Base-by-base conservation (phyloP, 2,113 vertebrate species). In the Peromyscus leucopus region DNA sequence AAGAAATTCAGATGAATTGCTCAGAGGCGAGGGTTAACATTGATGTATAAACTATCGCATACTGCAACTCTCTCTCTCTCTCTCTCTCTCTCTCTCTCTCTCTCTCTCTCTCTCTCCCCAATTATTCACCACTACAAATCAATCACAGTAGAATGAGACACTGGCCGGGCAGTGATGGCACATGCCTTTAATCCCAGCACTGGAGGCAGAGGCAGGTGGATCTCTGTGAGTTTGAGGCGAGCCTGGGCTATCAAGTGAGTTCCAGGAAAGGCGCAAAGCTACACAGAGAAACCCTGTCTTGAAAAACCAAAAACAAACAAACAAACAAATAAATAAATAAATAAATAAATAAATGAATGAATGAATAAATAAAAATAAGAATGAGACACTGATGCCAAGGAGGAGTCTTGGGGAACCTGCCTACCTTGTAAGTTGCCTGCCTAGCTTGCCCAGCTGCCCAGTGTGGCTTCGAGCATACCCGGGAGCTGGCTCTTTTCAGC, bases 1-100 rank as follows among this genome's bases (percentile, higher is more conserved):
- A 72, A 42, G 89, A 96, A 96, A 92, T 85, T 80, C 69, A 69
- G 71, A 80, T 48, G 71, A 94, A 92, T 63, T 71, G 22, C 5
- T 21, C 69, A 88, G 22, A 94, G 8, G 93, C n/a, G 51, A 72
- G 21, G 21, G 11, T 96, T 6, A 65, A 46, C 89, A 72, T 33
- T 17, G 7, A 78, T 28, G 39, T 46, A 55, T n/a, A 57, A 1
- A 91, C 78, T 80, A 12, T 85, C 88, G 59, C 36, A 46, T 59
- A 28, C 13, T 13, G 61, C 87, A 93, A 57, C 21, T 5, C 69
- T 33, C 2, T 79, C 42, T 88, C 74, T 76, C 74, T 76, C n/a
- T 75, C 39, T 75, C 2, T 75, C 72, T 42, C 21, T 24, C n/a
- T 74, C 36, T 72, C 33, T 72, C 33, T 69, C 69, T 71, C 69